Percentiles rank a stretch among this genome's conserved stretches.
phyloP scores from a whole-genome alignment of 2,797 vertebrate species.

The Sarcoramphus papa region DNA sequence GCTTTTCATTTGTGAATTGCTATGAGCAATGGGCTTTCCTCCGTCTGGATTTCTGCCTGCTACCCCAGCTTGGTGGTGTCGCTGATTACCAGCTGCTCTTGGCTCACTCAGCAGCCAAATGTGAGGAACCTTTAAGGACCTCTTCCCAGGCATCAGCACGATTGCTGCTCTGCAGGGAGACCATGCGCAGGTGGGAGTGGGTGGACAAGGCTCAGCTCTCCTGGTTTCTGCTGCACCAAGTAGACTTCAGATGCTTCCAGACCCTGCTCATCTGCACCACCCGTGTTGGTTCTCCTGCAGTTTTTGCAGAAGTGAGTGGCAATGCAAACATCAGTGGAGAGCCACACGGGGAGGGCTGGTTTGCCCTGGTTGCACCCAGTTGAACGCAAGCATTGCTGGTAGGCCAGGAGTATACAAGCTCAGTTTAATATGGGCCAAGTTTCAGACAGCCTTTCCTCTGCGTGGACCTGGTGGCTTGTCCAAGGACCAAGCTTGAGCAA shows the following conservation, averaged over 20 bases:
- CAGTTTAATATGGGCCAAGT: background rate
- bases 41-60: background rate
- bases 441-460: background rate
- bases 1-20: background rate
- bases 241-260: background rate
- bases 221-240: background rate
- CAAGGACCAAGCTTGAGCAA: background rate
- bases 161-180: background rate
- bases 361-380: background rate
- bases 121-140: background rate
- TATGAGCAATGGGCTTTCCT: background rate
- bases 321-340: rapidly evolving
- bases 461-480: background rate
- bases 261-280: background rate
- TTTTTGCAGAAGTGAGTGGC: background rate
- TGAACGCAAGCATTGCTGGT: background rate
- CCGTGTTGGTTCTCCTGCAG: rapidly evolving
- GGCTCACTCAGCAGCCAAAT: background rate
- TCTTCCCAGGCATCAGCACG: background rate
- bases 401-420: background rate
- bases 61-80: background rate
- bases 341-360: background rate
- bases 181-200: background rate
- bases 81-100: background rate
- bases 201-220: background rate